phyloP scores from a whole-genome alignment of 2,888 invertebrate genomes.

The Leptura quadrifasciata region DNA sequence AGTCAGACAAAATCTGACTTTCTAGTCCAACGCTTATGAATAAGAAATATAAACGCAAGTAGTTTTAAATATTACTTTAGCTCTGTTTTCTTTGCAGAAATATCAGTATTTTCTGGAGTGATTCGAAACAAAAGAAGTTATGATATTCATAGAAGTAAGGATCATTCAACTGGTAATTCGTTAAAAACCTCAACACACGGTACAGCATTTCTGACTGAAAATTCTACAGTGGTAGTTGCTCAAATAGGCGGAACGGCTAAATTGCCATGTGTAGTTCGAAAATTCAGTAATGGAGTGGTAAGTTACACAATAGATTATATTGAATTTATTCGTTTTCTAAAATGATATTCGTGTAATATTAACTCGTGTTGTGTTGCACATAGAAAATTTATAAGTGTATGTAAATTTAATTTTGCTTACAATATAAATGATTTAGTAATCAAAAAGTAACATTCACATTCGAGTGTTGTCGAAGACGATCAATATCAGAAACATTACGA shows the following conservation, averaged over 20 bases:
- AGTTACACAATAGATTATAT: conserved; percentile 63
- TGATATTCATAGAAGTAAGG: conserved; percentile 66
- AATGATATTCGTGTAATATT: conserved; percentile 5
- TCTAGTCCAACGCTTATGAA: not conserved
- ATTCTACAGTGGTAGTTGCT: conserved; percentile 75
- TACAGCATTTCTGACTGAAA: conserved; percentile 74
- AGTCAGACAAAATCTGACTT: not conserved
- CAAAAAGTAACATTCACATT: too few species aligned
- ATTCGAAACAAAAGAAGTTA: conserved; percentile 67
- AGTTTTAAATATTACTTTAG: not conserved
- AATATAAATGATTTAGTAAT: too few species aligned
- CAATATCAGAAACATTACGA: too few species aligned
- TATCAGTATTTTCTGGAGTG: conserved; percentile 40
- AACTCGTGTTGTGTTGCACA: not conserved
- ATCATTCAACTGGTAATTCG: conserved; percentile 59
- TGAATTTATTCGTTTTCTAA: conserved; percentile 1
- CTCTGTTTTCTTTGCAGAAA: conserved; percentile 48
- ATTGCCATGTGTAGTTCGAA: conserved; percentile 75
- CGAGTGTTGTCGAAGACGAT: too few species aligned
- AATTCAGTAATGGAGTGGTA: conserved; percentile 76
- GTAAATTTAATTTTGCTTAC: too few species aligned
- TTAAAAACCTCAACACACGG: conserved; percentile 59
- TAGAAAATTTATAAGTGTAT: too few species aligned
- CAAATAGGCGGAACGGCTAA: conserved; percentile 76
- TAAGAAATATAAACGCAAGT: not conserved